Evolutionary conservation across 2,113 vertebrate genomes (phyloP).

Genomic region (Pollachius pollachius): DNA sequence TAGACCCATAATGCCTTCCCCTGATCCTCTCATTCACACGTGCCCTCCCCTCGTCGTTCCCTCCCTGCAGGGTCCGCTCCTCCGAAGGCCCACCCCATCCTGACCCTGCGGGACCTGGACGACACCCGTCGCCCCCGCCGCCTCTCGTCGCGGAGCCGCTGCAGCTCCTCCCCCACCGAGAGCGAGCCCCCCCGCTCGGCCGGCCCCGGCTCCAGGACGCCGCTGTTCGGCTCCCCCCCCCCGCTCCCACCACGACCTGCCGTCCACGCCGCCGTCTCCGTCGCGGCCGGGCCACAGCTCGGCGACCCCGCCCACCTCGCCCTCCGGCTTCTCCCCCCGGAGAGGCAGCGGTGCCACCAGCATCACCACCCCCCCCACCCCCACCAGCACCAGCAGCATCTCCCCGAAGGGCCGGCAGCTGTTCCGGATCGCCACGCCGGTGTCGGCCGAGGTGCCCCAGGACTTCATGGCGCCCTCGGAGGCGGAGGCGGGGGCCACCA

Average conservation of each 20-base stretch:
- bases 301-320: constrained; percentile 56
- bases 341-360: constrained; percentile 53
- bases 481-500: constrained; percentile 62
- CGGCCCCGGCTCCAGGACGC: constrained; percentile 47
- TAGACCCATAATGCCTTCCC: too few species aligned
- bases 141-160: constrained; percentile 70
- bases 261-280: constrained; percentile 58
- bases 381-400: constrained; percentile 38
- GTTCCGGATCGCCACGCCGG: constrained; percentile 61
- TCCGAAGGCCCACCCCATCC: constrained; percentile 79
- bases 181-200: constrained; percentile 63
- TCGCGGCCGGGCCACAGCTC: constrained; percentile 48
- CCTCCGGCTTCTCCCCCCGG: constrained; percentile 62
- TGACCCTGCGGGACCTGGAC: constrained; percentile 82
- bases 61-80: constrained; percentile 23
- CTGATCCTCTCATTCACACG: too few species aligned
- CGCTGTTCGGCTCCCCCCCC: constrained; percentile 65
- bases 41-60: not conserved
- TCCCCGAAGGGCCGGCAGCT: constrained; percentile 56
- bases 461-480: constrained; percentile 70
- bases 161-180: constrained; percentile 70
- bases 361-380: constrained; percentile 19
- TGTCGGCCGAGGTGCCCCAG: constrained; percentile 69
- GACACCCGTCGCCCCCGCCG: constrained; percentile 77
- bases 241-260: constrained; percentile 42